Conservation (phyloP, 2,797 vertebrate genomes). For the Argya squamiceps region DNA sequence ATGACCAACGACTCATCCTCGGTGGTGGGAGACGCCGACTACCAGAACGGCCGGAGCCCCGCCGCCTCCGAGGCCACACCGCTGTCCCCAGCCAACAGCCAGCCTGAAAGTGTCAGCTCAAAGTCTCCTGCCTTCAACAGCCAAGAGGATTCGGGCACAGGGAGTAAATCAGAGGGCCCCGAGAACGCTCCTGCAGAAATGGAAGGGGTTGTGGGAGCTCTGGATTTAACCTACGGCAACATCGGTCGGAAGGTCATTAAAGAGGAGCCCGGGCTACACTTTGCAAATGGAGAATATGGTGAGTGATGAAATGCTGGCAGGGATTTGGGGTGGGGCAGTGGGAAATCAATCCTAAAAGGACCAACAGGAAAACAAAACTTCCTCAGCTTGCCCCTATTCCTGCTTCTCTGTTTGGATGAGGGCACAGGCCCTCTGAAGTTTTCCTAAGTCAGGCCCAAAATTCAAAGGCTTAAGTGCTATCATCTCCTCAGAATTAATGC, state of each 20-base stretch:
- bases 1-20: conserved; percentile 85
- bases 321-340: not conserved
- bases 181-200: conserved; percentile 72
- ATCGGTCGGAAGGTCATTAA: conserved; percentile 83
- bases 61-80: conserved; percentile 79
- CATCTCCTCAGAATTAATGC: not conserved
- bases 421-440: not conserved
- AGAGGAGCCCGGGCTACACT: conserved; percentile 84
- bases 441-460: not conserved
- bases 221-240: conserved; percentile 89
- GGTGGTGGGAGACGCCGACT: conserved; percentile 82
- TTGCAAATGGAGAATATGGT: conserved; percentile 84
- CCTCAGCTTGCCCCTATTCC: not conserved
- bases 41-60: conserved; percentile 86
- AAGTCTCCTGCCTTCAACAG: conserved; percentile 81
- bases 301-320: conserved; percentile 19
- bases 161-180: conserved; percentile 73
- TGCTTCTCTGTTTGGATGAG: not conserved
- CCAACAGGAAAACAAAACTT: not conserved
- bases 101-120: conserved; percentile 75
- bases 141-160: conserved; percentile 65
- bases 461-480: not conserved
- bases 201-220: conserved; percentile 83
- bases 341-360: not conserved
- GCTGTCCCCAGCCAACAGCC: conserved; percentile 85